A percentile compares a stretch with the other conserved stretches of the same genome.
These are phyloP conservation scores for Tineola bisselliella DNA, from an alignment of 2,888 invertebrate genomes.

Conservation along the genomic window DNA sequence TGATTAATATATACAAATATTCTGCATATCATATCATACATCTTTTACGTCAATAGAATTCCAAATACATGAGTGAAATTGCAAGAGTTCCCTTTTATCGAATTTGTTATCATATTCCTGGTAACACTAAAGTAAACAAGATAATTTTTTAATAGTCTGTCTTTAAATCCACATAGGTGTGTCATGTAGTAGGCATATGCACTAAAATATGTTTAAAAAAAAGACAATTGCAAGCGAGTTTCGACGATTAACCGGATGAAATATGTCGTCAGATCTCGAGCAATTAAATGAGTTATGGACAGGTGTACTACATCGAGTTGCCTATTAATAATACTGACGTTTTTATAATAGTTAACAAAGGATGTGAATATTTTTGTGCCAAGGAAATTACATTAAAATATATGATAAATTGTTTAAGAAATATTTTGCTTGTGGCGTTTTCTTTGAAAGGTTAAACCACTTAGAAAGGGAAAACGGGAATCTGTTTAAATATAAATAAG, in stretches of 20 bases:
- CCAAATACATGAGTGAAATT: background rate
- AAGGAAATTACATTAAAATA: background rate
- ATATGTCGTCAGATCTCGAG: conserved; percentile 14
- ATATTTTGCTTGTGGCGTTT: background rate
- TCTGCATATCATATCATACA: too few species aligned
- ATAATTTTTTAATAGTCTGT: too few species aligned
- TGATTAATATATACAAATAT: too few species aligned
- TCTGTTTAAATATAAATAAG: background rate
- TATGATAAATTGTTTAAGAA: background rate
- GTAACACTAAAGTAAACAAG: background rate
- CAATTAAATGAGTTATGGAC: conserved; percentile 14
- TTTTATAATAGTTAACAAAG: conserved; percentile 12
- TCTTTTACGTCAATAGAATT: too few species aligned
- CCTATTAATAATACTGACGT: conserved; percentile 11
- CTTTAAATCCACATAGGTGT: background rate
- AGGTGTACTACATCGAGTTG: background rate
- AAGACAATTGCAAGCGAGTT: conserved; percentile 12
- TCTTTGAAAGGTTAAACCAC: too few species aligned
- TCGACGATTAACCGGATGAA: conserved; percentile 15
- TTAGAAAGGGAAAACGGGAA: too few species aligned
- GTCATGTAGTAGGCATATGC: background rate
- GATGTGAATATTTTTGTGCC: background rate
- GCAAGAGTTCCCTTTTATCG: background rate
- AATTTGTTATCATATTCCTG: background rate
- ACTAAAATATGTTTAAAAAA: conserved; percentile 13